Conservation (phyloP, 2,113 vertebrate genomes). For the Synchiropus splendidus region DNA sequence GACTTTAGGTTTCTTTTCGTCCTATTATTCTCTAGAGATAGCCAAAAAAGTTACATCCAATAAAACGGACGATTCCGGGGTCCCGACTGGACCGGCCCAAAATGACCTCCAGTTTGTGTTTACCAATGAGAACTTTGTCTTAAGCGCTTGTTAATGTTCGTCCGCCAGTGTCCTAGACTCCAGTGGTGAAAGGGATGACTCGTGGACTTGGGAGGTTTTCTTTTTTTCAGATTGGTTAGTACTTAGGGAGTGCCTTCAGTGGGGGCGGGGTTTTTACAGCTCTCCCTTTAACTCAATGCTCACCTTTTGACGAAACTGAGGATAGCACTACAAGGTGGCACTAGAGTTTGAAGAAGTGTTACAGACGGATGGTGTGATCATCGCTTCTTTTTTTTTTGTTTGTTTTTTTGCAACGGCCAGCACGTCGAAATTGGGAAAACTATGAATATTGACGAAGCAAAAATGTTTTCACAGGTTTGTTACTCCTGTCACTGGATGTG, state of each 20-base stretch:
- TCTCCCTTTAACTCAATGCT: conserved; percentile 45
- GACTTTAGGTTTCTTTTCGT: no score
- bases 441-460: conserved; percentile 22
- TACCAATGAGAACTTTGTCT: no score
- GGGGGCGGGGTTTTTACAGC: conserved; percentile 21
- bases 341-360: conserved; percentile 42
- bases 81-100: no score
- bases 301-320: conserved; percentile 26
- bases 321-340: conserved; percentile 65
- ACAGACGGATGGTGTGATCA: conserved; percentile 38
- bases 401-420: no score
- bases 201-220: conserved; percentile 34
- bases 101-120: no score
- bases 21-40: no score
- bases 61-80: no score
- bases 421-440: no score
- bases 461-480: conserved; percentile 47
- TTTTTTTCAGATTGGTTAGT: conserved; percentile 22
- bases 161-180: not conserved
- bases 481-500: conserved; percentile 52
- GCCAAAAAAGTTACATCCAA: no score
- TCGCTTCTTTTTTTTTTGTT: conserved; percentile 52
- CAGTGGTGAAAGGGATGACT: conserved; percentile 38
- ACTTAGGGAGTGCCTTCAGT: conserved; percentile 48
- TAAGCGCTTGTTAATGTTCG: no score